Percentiles rank a stretch among this genome's conserved stretches.
Evolutionary conservation across 2,888 invertebrate species (phyloP).

Genomic region (Nemoura dubitans): DNA sequence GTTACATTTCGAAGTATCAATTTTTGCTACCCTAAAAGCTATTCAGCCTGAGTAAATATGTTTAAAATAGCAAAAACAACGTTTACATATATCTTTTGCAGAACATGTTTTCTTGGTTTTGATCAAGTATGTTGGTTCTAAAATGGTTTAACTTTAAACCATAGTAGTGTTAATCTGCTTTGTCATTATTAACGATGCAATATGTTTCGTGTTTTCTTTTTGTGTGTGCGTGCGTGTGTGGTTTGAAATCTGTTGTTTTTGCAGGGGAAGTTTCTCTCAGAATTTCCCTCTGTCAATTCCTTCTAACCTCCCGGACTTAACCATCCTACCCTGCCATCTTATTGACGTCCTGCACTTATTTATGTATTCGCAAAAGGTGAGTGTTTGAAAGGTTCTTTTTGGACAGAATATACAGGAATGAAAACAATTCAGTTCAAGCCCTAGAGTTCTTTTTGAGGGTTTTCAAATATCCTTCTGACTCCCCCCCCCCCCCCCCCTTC

Average conservation of each 20-base stretch:
- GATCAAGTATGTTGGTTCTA: not conserved
- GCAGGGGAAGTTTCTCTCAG: slow-evolving; percentile 40
- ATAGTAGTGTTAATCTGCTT: not conserved
- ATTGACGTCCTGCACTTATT: slow-evolving; percentile 29
- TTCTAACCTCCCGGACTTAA: not conserved
- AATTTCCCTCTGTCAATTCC: slow-evolving; percentile 33
- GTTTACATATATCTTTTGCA: too few species aligned
- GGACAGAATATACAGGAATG: too few species aligned
- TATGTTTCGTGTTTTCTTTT: not conserved
- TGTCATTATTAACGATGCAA: slow-evolving; percentile 9
- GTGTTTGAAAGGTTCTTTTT: slow-evolving; percentile 41
- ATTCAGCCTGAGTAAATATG: not conserved
- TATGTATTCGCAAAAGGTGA: slow-evolving; percentile 30
- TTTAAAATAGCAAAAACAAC: not conserved
- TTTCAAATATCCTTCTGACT: too few species aligned
- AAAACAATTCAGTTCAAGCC: too few species aligned
- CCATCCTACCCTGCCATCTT: slow-evolving; percentile 17
- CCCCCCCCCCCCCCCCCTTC: too few species aligned
- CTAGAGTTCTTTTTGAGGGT: too few species aligned
- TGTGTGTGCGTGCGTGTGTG: not conserved
- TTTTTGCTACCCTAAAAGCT: not conserved
- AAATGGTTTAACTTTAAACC: not conserved
- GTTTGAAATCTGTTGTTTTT: slow-evolving; percentile 40
- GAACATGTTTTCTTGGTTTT: too few species aligned
- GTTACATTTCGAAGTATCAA: too few species aligned